phyloP scores from a whole-genome alignment of 2,797 vertebrate species.

The Falco novaeseelandiae region DNA sequence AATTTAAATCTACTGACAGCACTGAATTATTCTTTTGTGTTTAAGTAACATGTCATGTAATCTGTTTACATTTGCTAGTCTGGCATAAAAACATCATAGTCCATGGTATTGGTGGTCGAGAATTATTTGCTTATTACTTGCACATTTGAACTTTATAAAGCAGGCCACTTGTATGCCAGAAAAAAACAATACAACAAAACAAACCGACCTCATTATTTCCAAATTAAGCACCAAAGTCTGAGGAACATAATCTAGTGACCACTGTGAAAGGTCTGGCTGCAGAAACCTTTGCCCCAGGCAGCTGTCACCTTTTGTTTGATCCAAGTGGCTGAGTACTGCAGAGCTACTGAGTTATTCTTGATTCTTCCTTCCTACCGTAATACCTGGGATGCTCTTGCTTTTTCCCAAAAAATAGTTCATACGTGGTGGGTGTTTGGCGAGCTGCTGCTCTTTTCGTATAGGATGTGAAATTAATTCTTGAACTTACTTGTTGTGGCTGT shows the following conservation, averaged over 20 bases:
- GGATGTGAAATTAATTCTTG: not conserved
- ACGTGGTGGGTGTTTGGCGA: not conserved
- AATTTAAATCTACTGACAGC: not conserved
- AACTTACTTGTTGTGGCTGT: not conserved
- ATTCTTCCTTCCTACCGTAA: not conserved
- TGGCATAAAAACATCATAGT: not conserved
- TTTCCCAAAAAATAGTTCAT: not conserved
- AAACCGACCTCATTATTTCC: slow-evolving; percentile 15
- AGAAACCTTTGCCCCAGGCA: slow-evolving; percentile 9
- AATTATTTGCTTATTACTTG: slow-evolving; percentile 4
- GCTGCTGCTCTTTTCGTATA: not conserved
- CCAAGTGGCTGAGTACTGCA: not conserved
- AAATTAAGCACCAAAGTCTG: slow-evolving; percentile 13
- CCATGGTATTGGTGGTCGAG: not conserved
- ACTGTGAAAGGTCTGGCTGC: not conserved
- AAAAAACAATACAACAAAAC: not conserved
- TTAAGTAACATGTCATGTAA: not conserved
- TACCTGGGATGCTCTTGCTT: not conserved
- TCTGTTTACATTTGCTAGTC: not conserved
- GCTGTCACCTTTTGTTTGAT: slow-evolving; percentile 22
- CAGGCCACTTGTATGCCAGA: not conserved
- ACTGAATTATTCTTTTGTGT: not conserved
- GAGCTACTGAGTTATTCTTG: not conserved
- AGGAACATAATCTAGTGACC: not conserved
- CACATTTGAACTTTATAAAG: slow-evolving; percentile 17